phyloP scores from a whole-genome alignment of 1,140 invertebrate species.

The Reticulitermes speratus region DNA sequence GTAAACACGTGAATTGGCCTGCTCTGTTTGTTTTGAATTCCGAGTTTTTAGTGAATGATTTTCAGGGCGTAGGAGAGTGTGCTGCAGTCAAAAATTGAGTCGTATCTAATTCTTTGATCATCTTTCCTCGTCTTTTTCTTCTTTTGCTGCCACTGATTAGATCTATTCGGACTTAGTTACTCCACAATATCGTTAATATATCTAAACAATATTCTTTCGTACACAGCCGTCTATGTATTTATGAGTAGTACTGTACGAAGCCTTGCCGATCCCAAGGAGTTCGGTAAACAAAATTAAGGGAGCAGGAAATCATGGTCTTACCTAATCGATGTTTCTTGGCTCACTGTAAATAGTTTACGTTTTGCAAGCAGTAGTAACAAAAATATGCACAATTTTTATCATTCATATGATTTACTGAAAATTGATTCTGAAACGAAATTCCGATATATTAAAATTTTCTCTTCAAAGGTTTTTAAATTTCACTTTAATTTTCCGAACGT shows the following conservation, averaged over 20 bases:
- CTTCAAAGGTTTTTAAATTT: too few species aligned
- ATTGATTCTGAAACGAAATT: background rate
- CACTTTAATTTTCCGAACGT: too few species aligned
- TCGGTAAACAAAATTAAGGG: background rate
- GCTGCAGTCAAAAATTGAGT: too few species aligned
- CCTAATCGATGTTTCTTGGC: background rate
- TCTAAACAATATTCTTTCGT: background rate
- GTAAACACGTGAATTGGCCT: too few species aligned
- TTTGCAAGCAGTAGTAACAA: background rate
- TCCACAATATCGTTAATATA: background rate
- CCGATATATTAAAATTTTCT: too few species aligned
- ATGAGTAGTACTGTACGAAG: background rate
- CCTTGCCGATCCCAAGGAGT: background rate
- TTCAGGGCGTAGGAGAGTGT: too few species aligned
- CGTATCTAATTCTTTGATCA: too few species aligned
- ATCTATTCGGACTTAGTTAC: too few species aligned
- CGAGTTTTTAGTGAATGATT: too few species aligned
- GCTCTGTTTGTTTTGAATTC: too few species aligned
- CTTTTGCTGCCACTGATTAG: too few species aligned
- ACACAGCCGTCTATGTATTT: background rate
- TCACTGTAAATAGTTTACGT: background rate
- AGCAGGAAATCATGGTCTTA: background rate
- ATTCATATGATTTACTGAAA: background rate
- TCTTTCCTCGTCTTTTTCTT: too few species aligned
- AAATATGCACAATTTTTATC: background rate